Evolutionary conservation across 2,888 invertebrate species (phyloP).

Genomic region (Trilocha varians): DNA sequence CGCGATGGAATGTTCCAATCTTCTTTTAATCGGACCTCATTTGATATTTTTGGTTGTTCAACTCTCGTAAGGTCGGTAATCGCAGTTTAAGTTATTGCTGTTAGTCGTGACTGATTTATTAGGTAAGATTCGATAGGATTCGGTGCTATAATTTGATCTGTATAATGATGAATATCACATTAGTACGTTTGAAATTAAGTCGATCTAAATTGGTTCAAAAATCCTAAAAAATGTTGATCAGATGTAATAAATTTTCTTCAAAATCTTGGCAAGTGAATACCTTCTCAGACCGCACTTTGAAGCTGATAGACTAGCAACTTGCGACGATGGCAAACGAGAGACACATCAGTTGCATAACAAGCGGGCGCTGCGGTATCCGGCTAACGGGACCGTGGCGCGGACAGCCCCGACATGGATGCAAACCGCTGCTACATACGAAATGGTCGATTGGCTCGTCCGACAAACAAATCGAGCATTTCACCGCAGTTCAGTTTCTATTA

Average conservation of each 20-base stretch:
- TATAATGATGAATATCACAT: too few species aligned
- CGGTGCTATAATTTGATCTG: too few species aligned
- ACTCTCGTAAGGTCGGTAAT: too few species aligned
- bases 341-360: slow-evolving; percentile 64
- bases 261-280: not conserved
- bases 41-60: slow-evolving; percentile 42
- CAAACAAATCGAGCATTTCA: slow-evolving; percentile 27
- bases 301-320: slow-evolving; percentile 17
- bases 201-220: too few species aligned
- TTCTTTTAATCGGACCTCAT: slow-evolving; percentile 45
- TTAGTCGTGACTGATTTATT: too few species aligned
- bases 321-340: slow-evolving; percentile 27
- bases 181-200: too few species aligned
- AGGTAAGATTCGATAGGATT: too few species aligned
- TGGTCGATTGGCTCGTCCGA: slow-evolving; percentile 24
- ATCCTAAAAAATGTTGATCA: too few species aligned
- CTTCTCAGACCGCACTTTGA: slow-evolving; percentile 8
- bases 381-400: slow-evolving; percentile 52
- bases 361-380: slow-evolving; percentile 50
- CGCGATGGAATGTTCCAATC: slow-evolving; percentile 48
- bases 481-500: slow-evolving; percentile 38
- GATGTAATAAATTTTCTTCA: too few species aligned
- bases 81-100: too few species aligned
- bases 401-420: slow-evolving; percentile 20
- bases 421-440: slow-evolving; percentile 29